Evolutionary conservation across 2,797 vertebrate species (phyloP), one percentile per base, ranked within the genome.

Genomic region (Platalea minor): DNA sequence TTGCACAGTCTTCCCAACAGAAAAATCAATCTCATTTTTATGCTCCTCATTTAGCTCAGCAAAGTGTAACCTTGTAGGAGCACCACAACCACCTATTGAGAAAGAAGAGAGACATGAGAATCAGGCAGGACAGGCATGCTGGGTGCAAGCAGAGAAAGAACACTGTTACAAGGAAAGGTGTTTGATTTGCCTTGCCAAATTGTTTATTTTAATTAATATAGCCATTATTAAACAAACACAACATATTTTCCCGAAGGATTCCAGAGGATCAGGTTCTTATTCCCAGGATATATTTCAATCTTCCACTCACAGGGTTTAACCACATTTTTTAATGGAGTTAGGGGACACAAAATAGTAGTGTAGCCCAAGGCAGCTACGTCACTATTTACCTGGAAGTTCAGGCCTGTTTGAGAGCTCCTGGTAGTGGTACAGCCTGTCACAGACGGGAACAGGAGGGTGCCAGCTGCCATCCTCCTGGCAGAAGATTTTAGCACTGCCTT

Each of bases 391-490:
- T 92, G 50, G 5, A 8, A 10, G 15, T 20, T 26, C 9, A 9
- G 24, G 20, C 1, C 39, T 80, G 15, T 7, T 20, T 6, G 17
- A 33, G 41, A 64, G 1, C 33, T 3, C 2, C 2, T 63, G 72
- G 21, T 10, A 0, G 5, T 1, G 85, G 63, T 80, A 20, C 13
- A 91, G 67, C 4, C 79, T 95, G 10, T 20, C 18, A 53, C 98
- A 98, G 35, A 31, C 4, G 2, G 97, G 97, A 11, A 60, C 82
- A 11, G 98, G 85, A 7, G 98, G 97, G 59, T 95, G 63, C 98
- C 98, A 98, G 39, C 79, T 93, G 24, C 96, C 93, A 7, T 98
- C 92, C 10, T 87, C 78, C 88, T 96, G 97, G 91, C 98, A 98
- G 69, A 95, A 88, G 91, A 95, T 81, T 15, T 88, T 65, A 24